Base-by-base conservation (phyloP, 2,888 invertebrate species). In the Argyra leucocephala region DNA sequence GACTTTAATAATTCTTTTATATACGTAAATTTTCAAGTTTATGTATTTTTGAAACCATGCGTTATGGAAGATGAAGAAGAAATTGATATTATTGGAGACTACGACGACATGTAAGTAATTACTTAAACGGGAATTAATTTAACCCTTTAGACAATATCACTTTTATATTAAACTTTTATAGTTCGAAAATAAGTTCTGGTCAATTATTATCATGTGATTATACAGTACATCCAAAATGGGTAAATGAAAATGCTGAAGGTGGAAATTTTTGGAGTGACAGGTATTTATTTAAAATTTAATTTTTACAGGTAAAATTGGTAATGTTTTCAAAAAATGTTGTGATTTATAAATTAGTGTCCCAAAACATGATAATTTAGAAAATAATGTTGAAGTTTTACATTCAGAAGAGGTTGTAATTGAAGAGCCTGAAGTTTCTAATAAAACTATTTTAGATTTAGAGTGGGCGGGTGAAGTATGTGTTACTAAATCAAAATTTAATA, bases 221-320 rank as follows among this genome's bases (percentile, higher is more conserved):
- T 70, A 85, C 85, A 2, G 84, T 85, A 18, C 85, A 85, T 70
- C 84, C 85, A 2, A 84, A 85, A 69, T 86, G 86, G 86, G 78
- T 86, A 22, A 76, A 85, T 58, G 86, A 86, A 73, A 83, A 85
- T 48, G 80, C 84, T n/a, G 83, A 76, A 21, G 66, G 63, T 26
- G 67, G 67, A 18, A 67, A 67, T n/a, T 69, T 68, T 60, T 68
- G 68, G 66, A 69, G 61, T 12, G 68, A 68, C 58, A 66, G 66
- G 66, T 67, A 36, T 63, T 24, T 58, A n/a, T 18, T 24, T 37
- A 58, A 22, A 22, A n/a, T 62, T 15, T 21, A 24, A 24, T 37
- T 24, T 64, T 24, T 64, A 21, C 12, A 37, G n/a, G n/a, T n/a
- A n/a, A n/a, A n/a, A n/a, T n/a, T n/a, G n/a, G n/a, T n/a, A n/a